These are phyloP conservation scores for Bujurquina vittata DNA, from an alignment of 2,113 vertebrate species.

Conservation along the genomic window DNA sequence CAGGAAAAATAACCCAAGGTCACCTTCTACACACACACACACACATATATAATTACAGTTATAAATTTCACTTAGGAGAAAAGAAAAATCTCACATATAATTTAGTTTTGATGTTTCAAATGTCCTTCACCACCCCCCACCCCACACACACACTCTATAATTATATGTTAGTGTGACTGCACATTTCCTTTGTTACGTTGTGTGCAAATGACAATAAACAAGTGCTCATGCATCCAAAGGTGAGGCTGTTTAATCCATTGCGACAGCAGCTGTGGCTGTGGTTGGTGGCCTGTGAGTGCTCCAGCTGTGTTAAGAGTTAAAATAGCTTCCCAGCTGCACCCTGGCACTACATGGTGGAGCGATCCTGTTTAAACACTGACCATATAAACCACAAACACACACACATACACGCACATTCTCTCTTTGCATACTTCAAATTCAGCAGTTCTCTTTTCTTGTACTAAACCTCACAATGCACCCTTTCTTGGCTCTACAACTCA, in stretches of 20 bases:
- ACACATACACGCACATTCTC: too few species aligned
- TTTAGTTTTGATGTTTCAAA: too few species aligned
- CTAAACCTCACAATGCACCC: background rate
- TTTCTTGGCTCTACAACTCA: background rate
- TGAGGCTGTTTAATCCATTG: background rate
- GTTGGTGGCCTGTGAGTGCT: slow-evolving; percentile 17
- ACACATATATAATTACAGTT: too few species aligned
- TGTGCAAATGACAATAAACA: background rate
- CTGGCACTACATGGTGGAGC: background rate
- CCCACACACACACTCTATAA: background rate
- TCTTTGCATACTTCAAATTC: slow-evolving; percentile 16
- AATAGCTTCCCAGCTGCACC: slow-evolving; percentile 42
- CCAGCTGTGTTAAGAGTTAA: slow-evolving; percentile 45
- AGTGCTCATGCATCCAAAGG: background rate
- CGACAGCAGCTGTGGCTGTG: slow-evolving; percentile 28
- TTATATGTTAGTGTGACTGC: background rate
- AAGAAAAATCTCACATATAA: too few species aligned
- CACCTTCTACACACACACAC: background rate
- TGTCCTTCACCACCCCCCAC: background rate
- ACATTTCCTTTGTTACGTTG: background rate
- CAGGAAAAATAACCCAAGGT: background rate
- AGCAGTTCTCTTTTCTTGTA: slow-evolving; percentile 8
- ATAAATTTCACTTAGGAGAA: too few species aligned
- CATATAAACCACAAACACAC: background rate
- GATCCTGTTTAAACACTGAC: background rate